Evolutionary conservation across 2,113 vertebrate genomes (phyloP).

Genomic region (Passer montanus): DNA sequence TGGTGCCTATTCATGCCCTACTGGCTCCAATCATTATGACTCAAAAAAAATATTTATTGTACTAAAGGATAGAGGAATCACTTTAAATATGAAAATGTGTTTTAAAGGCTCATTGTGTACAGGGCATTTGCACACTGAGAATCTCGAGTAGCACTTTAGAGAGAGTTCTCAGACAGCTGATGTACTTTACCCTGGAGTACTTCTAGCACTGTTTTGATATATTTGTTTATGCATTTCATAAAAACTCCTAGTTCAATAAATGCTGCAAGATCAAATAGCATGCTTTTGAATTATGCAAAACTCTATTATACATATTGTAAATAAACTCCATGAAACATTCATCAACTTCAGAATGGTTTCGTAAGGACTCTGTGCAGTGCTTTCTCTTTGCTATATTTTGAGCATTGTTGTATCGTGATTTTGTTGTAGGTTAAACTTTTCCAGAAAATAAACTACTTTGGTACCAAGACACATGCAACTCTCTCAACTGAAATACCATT

Average conservation of each 20-base stretch:
- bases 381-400: background rate
- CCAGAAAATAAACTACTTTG: background rate
- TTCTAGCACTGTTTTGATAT: background rate
- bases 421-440: background rate
- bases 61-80: background rate
- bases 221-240: conserved; percentile 42
- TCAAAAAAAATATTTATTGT: background rate
- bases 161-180: background rate
- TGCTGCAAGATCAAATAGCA: conserved; percentile 47
- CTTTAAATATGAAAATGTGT: background rate
- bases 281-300: conserved; percentile 67
- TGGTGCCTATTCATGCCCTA: background rate
- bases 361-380: background rate
- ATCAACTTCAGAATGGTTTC: conserved; percentile 19
- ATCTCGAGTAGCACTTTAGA: background rate
- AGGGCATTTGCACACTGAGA: background rate
- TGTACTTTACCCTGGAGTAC: background rate
- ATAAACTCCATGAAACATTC: conserved; percentile 65
- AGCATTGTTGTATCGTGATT: background rate
- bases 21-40: background rate
- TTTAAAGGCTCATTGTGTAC: background rate
- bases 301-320: conserved; percentile 58
- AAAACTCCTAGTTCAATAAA: conserved; percentile 41
- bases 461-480: background rate
- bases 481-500: background rate